Conservation (phyloP, 2,888 invertebrate species). For the Orthosia incerta region DNA sequence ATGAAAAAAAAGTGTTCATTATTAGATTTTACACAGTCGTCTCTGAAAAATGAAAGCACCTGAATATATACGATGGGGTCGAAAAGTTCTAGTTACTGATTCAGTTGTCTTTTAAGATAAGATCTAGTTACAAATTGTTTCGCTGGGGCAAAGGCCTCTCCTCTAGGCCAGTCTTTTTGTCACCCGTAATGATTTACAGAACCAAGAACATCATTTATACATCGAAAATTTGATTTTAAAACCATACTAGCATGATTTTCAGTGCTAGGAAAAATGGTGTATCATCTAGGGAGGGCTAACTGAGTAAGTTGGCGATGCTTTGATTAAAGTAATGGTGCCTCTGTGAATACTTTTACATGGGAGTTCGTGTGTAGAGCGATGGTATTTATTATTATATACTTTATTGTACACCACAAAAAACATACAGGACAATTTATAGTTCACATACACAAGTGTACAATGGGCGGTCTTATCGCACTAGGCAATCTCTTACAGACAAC, state of each 20-base stretch:
- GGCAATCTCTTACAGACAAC: too few relatives aligned
- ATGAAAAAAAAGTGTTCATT: neutral
- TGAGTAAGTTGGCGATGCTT: slow-evolving; percentile 75
- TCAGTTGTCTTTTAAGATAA: neutral
- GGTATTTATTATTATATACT: too few relatives aligned
- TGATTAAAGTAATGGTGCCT: slow-evolving; percentile 72
- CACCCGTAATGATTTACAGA: neutral
- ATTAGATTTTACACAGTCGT: neutral
- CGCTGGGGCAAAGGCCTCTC: neutral
- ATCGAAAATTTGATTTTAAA: too few relatives aligned
- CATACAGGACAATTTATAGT: too few relatives aligned
- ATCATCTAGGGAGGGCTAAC: slow-evolving; percentile 73
- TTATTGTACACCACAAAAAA: too few relatives aligned
- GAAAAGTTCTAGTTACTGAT: neutral
- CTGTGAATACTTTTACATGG: slow-evolving; percentile 56
- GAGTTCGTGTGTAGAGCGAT: slow-evolving; percentile 45
- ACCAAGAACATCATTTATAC: neutral
- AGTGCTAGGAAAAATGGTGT: slow-evolving; percentile 85
- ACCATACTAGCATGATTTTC: slow-evolving; percentile 84
- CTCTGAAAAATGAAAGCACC: neutral
- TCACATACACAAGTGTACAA: too few relatives aligned
- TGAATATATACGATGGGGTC: neutral
- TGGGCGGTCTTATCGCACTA: too few relatives aligned
- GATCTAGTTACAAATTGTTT: neutral
- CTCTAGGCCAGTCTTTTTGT: neutral